phyloP scores from a whole-genome alignment of 1,140 invertebrate species.

The Medauroidea extradentata region DNA sequence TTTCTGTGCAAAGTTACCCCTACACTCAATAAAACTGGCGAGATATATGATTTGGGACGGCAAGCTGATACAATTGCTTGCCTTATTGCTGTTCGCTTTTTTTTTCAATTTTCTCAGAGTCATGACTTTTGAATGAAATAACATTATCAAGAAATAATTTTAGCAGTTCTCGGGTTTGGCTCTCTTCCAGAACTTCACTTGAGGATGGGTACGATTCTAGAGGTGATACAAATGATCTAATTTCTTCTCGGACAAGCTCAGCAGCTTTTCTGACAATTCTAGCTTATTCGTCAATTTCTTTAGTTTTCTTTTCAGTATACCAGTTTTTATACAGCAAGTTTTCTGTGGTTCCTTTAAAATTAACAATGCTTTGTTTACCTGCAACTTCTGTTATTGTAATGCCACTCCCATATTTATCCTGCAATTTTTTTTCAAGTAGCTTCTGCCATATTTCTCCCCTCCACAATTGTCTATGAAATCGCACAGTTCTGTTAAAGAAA shows the following conservation, averaged over 20 bases:
- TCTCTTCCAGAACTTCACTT: neutral
- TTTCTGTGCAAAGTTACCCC: neutral
- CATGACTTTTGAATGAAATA: neutral
- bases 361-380: neutral
- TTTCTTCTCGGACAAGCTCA: neutral
- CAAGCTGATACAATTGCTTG: conserved; percentile 6
- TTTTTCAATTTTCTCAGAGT: neutral
- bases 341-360: neutral
- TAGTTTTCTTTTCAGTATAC: neutral
- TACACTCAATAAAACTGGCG: neutral
- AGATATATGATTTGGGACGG: conserved; percentile 4
- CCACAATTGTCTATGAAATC: neutral
- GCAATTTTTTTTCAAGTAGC: neutral
- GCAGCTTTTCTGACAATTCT: neutral
- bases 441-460: neutral
- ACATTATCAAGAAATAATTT: neutral
- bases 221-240: neutral
- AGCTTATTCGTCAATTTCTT: neutral
- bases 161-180: neutral
- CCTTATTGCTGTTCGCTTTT: neutral
- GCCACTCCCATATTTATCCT: neutral
- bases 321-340: neutral
- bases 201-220: neutral
- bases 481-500: neutral
- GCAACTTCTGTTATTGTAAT: neutral